Base-by-base conservation (phyloP, 2,888 invertebrate genomes). In the Apodemia mormo region DNA sequence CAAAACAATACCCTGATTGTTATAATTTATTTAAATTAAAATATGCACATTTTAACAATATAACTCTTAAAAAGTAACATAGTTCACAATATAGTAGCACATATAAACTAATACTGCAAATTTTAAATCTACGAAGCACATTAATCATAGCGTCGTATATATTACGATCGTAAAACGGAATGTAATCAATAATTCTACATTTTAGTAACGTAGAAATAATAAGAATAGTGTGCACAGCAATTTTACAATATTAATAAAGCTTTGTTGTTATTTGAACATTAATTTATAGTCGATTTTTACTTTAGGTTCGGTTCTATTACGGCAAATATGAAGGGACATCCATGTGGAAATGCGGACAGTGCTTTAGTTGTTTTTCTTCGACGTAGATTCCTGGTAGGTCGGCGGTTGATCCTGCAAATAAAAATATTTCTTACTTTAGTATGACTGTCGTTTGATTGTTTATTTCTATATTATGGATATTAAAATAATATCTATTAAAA, bases 321-420 rank as follows among this genome's bases (percentile, higher is more conserved):
- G 61, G 58, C 52, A 70, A 43, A 45, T 67, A 70, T 61, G 66
- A 70, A 12, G 49, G 8, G 52, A 54, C 8, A 65, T 58, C 67
- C 87, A 91, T 84, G 78, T 89, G 86, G 75, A 80, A 90, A 77
- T 93, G 93, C 33, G 93, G 92, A 81, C 93, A 92, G 76, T 90
- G 88, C 79, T 75, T 95, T 94, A 96, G 87, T 96, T 95, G 81
- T 95, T 94, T 89, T 96, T 96, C 90, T 96, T 96, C 77, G 95
- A 95, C 78, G 95, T 95, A 76, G 96, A 96, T 81, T 96, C 95
- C 81, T 96, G 95, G 90, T 97, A 97, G 80, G 95, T 96, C 83
- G 97, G 97, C 71, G 97, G 97, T 85, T 96, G 96, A 92, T 97
- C 97, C 97, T 97, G 88, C 66, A 93, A 85, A 74, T 71, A 64